Conservation (phyloP, 2,113 vertebrate genomes). For the Porphyrio hochstetteri region DNA sequence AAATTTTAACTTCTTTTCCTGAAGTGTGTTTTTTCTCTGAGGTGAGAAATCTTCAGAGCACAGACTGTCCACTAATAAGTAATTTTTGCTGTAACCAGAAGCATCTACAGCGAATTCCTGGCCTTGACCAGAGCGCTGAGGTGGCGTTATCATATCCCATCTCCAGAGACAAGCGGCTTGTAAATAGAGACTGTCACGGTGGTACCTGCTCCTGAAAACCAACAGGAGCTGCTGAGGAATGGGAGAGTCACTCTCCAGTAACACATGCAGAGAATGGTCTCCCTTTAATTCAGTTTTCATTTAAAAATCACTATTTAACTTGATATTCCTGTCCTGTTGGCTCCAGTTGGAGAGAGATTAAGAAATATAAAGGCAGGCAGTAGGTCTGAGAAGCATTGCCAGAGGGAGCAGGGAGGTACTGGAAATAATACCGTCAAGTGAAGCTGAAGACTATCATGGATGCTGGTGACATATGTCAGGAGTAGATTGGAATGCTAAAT, state of each 20-base stretch:
- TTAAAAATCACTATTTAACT: background rate
- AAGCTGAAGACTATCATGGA: background rate
- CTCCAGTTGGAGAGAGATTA: background rate
- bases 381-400: background rate
- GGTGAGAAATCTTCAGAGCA: background rate
- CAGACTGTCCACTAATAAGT: background rate
- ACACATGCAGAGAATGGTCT: accelerated
- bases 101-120: background rate
- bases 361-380: accelerated
- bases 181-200: too few relatives aligned
- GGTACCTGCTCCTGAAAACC: too few relatives aligned
- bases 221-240: background rate
- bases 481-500: background rate
- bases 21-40: background rate
- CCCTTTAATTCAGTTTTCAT: background rate
- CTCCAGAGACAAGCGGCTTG: too few relatives aligned
- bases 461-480: background rate
- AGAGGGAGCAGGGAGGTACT: background rate
- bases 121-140: background rate
- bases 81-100: background rate
- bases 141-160: background rate
- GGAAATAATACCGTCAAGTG: background rate
- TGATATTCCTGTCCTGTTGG: background rate
- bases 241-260: background rate
- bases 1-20: background rate